Evolutionary conservation across 2,888 invertebrate species (phyloP), one percentile per base, ranked within the genome.

Genomic region (Diarsia rubi): DNA sequence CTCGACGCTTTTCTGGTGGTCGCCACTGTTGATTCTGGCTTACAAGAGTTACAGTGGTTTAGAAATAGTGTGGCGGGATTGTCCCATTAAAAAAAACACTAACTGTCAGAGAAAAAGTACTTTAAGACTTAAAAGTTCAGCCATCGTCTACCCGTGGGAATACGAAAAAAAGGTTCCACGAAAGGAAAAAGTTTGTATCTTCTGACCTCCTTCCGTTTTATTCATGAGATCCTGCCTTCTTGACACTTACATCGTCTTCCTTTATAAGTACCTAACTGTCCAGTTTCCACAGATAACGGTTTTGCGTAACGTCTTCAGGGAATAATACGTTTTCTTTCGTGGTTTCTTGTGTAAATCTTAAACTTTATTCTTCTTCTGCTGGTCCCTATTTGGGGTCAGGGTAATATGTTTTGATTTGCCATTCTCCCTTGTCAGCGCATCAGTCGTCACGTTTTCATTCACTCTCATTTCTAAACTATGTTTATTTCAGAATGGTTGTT

Each of bases 211-310:
- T 71, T 76, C 19, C 57, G 42, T 42, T 42, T 70, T 63, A 63
- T 74, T 79, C 27, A 60, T 73, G 24, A 59, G 49, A 62, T 67
- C 59, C 47, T 54, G 42, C 19, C 19, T n/a, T 52, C 59, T 80
- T 80, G 70, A 71, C 64, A 68, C 44, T 62, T 57, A 66, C 62
- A 57, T 81, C 31, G 54, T 63, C 57, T 77, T 77, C 65, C 52
- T 69, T 68, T 66, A 69, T 62, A n/a, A 68, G 44, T 31, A 81
- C 52, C 37, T 77, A 59, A 69, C 60, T 66, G 49, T 52, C 62
- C 60, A 57, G 24, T 64, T 47, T 67, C 45, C 27, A 57, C 16
- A 69, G 59, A 52, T 52, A 59, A 65, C 19, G 8, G 54, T 69
- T 71, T 60, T 75, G 57, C 19, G 52, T 66, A 59, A 78, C 42